Evolutionary conservation across 1,140 invertebrate species (phyloP), one percentile per base, ranked within the genome.

Genomic region (Nautilus pompilius): DNA sequence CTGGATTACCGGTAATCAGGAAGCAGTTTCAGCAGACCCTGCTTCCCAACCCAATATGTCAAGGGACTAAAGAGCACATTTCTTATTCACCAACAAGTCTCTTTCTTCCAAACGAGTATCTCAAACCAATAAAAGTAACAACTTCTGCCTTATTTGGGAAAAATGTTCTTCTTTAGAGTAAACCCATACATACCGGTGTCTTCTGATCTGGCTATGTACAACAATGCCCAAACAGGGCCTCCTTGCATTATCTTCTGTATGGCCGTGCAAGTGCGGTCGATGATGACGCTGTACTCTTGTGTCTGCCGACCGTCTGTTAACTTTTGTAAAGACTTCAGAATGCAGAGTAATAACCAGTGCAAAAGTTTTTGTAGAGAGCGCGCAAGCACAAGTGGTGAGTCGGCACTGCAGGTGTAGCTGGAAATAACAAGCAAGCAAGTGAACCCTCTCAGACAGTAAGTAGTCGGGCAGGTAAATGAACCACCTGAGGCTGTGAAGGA

Each of bases 191-290:
- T 71, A 77, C 78, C 74, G 53, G 69, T 63, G 64, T 82, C 82
- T 63, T 84, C 84, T 33, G 76, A 66, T 64, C 77, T 80, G 1
- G 82, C 83, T 46, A 85, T 76, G 67, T 82, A 81, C 34, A 85
- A 58, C 30, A 85, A 67, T 46, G 82, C 74, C 49, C 77, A 73
- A 1, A 84, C 68, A 53, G 83, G 81, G 8, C 74, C 66, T 8
- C 81, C 75, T 24, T 73, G 72, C 30, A 78, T 69, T 36, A 84
- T 77, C 49, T 71, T 79, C 34, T 73, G 73, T 3, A 84, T 65
- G 4, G 82, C 72, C 22, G 78, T 73, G 68, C 76, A 77, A 26
- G 79, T 71, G 58, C 77, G 78, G 45, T 82, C 79, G 30, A 84
- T 78, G 49, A 84, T 83, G 41, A 66, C 73, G 30, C 64, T 70